Base-by-base conservation (phyloP, 2,888 invertebrate genomes). In the Eristalinus sepulchralis region DNA sequence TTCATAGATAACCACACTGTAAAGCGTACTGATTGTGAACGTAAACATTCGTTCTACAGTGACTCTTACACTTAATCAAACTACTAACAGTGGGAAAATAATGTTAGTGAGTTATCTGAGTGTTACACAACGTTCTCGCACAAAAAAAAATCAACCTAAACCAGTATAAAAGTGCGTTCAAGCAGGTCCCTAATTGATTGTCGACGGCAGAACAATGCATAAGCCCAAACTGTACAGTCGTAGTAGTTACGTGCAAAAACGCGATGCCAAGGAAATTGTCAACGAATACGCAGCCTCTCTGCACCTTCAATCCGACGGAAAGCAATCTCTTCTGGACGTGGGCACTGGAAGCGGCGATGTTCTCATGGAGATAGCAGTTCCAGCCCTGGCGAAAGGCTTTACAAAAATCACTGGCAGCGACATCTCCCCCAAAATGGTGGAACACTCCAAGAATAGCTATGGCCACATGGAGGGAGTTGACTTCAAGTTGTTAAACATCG, bases 291-390 rank as follows among this genome's bases (percentile, higher is more conserved):
- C 94, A 5, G 91, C 92, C 5, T 92, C 93, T 88, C 92, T 96
- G 34, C 92, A 94, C 81, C 95, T 95, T 95, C 93, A 93, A 72
- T 89, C 91, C 13, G 92, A 92, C 66, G 93, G 93, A 0, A 91
- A 92, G 8, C 94, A 94, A 71, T 91, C 91, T n/a, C 91, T 95
- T 47, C 89, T 96, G 83, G 97, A 97, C 89, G 94, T 97, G 47
- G 97, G 97, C 0, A 96, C 95, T 84, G 97, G 96, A 0, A 95
- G 96, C 36, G 96, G 96, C 0, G 94, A 95, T 89, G 95, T 96
- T 11, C 94, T 95, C 0, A 93, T 94, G 68, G 94, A 95, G n/a
- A 92, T 95, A 31, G 92, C 97, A 78, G 92, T 95, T 83, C 95
- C 95, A 0, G 92, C 94, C 83, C 90, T 97, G 70, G 95, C 96